Base-by-base conservation (phyloP, 2,797 vertebrate species). In the Amphiprion clarkii region DNA sequence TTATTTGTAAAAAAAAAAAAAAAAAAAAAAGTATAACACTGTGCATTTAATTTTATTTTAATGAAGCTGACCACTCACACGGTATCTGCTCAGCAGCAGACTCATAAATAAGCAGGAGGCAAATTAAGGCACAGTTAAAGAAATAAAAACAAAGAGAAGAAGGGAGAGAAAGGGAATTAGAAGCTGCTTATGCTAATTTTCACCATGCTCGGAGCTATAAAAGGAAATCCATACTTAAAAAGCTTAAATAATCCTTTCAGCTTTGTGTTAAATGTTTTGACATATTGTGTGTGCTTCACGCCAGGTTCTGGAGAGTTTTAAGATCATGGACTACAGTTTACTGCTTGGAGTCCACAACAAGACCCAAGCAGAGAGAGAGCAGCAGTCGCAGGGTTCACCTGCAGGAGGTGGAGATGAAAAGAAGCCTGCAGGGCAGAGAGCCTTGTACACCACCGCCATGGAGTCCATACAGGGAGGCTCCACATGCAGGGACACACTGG, bases 261-360 rank as follows among this genome's bases (percentile, higher is more conserved):
- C 6, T 51, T 59, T 55, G 49, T 4, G 27, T 27, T 13, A 53
- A 63, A 76, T 52, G 5, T 60, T 67, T 68, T 33, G 1, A 58
- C 68, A 40, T 11, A 16, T 40, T 5, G 1, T 53, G 5, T 75
- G n/a, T 67, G 14, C 80, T 70, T 63, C 17, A 19, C 4, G 5
- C 39, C 68, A 96, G 95, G 95, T 96, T 51, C 91, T 99, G 74
- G 97, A 99, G 92, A 99, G 98, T 83, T 99, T 99, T 91, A 99
- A 99, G 93, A 99, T 99, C 80, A 99, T 99, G 97, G 98, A 99
- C 94, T 99, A 99, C 94, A 99, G 98, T 89, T 93, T 99, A 71
- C 92, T 99, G 78, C 94, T 99, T 12, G 98, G 98, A 0, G 89
- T 99, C 72, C 98, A 99, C 87, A 99, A 98, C 86, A 95, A 98